These are phyloP conservation scores for Hirtodrosophila histrioides DNA, from an alignment of 2,888 invertebrate species.

Conservation along the genomic window DNA sequence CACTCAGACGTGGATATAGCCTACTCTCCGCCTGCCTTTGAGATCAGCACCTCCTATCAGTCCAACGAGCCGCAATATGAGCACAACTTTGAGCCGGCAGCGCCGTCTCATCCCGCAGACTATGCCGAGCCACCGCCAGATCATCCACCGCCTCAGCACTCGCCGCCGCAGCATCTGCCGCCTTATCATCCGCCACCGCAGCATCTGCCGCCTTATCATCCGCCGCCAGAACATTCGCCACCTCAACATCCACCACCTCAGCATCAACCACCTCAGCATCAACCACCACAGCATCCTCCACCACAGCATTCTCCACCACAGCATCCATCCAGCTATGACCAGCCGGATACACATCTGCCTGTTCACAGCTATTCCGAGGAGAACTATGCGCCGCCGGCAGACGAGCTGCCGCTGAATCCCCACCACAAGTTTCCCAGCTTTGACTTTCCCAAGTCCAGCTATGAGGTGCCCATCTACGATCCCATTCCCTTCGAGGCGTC, in stretches of 20 bases:
- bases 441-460: conserved; percentile 83
- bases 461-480: conserved; percentile 84
- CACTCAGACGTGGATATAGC: conserved; percentile 71
- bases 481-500: conserved; percentile 81
- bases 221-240: not conserved
- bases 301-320: conserved; percentile 12
- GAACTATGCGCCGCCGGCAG: conserved; percentile 70
- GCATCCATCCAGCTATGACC: conserved; percentile 23
- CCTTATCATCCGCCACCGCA: not conserved
- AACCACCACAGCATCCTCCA: conserved; percentile 14
- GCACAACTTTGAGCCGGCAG: conserved; percentile 39
- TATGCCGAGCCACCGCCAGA: conserved; percentile 6
- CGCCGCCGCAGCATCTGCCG: conserved; percentile 10
- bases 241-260: conserved; percentile 7
- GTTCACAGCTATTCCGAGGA: conserved; percentile 49
- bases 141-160: conserved; percentile 10
- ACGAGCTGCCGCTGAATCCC: conserved; percentile 81
- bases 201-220: conserved; percentile 3
- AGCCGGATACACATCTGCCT: conserved; percentile 42
- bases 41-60: conserved; percentile 70
- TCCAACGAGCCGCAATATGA: conserved; percentile 40
- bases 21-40: conserved; percentile 80
- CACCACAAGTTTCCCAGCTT: conserved; percentile 81
- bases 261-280: conserved; percentile 1
- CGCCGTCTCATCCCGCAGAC: conserved; percentile 1